A percentile compares a stretch with the other conserved stretches of the same genome.
Conservation (phyloP, 2,797 vertebrate species). For the Cirrhinus mrigala region DNA sequence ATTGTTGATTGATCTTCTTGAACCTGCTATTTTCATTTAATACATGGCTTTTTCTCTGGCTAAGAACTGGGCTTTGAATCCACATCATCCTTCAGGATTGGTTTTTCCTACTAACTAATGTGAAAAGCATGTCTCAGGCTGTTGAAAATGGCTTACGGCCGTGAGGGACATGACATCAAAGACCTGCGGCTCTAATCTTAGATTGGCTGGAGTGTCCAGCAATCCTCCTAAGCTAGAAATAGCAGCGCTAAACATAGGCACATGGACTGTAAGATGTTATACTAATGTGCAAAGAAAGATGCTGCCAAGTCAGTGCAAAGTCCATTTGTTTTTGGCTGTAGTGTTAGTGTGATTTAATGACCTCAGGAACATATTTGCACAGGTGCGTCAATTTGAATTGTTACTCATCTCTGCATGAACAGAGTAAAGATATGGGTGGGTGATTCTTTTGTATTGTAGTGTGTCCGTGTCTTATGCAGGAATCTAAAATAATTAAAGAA, state of each 20-base stretch:
- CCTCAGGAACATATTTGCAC: conserved; percentile 21
- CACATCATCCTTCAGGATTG: not conserved
- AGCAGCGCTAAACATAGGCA: conserved; percentile 34
- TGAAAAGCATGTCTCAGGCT: conserved; percentile 2
- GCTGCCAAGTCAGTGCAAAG: conserved; percentile 6
- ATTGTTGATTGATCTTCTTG: not conserved
- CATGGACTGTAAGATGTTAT: not conserved
- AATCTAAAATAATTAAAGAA: too few relatives aligned
- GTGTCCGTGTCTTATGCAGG: too few relatives aligned
- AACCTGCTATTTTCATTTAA: not conserved
- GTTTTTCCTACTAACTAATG: not conserved
- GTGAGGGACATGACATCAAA: not conserved
- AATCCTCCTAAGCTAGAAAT: conserved; percentile 16
- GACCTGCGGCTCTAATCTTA: conserved; percentile 23
- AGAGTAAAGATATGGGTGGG: not conserved
- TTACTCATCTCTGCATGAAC: not conserved
- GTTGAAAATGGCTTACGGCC: not conserved
- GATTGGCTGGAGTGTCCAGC: conserved; percentile 2
- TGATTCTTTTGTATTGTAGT: not conserved
- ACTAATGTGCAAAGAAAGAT: conserved; percentile 19
- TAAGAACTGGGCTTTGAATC: not conserved
- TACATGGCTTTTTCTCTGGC: not conserved
- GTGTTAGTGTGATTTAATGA: not conserved
- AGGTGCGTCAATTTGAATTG: not conserved
- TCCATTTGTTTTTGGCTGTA: not conserved